phyloP scores from a whole-genome alignment of 2,888 invertebrate species.

The Rhamnusium bicolor region DNA sequence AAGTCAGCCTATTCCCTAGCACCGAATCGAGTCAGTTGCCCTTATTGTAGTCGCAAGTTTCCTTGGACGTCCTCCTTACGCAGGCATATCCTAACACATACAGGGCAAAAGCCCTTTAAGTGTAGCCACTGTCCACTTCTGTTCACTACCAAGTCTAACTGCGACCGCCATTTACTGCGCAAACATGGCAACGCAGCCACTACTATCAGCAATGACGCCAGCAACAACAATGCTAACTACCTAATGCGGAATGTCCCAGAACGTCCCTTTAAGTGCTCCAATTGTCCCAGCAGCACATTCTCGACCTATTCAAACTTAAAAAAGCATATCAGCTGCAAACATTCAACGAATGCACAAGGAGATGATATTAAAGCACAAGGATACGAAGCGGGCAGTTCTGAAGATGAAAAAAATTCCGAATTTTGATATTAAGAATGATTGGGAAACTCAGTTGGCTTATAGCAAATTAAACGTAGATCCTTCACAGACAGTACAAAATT shows the following conservation, averaged over 20 bases:
- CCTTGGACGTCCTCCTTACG: constrained; percentile 97
- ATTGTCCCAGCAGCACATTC: constrained; percentile 88
- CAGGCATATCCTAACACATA: constrained; percentile 96
- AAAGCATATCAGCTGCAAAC: constrained; percentile 84
- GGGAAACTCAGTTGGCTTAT: constrained; percentile 61
- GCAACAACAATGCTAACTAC: constrained; percentile 68
- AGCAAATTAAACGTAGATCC: constrained; percentile 51
- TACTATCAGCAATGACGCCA: constrained; percentile 64
- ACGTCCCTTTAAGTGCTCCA: constrained; percentile 84
- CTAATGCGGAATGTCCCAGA: constrained; percentile 82
- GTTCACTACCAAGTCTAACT: constrained; percentile 97
- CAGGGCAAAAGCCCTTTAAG: constrained; percentile 96
- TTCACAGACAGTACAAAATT: constrained; percentile 66
- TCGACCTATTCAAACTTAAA: constrained; percentile 85
- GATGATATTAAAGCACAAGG: constrained; percentile 68
- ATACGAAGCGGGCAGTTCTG: constrained; percentile 70
- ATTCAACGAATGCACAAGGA: constrained; percentile 72
- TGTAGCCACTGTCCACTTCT: constrained; percentile 94
- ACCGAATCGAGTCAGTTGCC: constrained; percentile 94
- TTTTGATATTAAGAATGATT: constrained; percentile 61
- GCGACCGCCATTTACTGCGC: constrained; percentile 92
- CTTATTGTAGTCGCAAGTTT: constrained; percentile 94
- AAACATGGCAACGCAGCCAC: constrained; percentile 82
- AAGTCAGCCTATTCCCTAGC: constrained; percentile 96
- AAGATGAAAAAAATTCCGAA: constrained; percentile 70